These are phyloP conservation scores for Callipepla californica DNA, from an alignment of 2,113 vertebrate genomes.

Conservation along the genomic window DNA sequence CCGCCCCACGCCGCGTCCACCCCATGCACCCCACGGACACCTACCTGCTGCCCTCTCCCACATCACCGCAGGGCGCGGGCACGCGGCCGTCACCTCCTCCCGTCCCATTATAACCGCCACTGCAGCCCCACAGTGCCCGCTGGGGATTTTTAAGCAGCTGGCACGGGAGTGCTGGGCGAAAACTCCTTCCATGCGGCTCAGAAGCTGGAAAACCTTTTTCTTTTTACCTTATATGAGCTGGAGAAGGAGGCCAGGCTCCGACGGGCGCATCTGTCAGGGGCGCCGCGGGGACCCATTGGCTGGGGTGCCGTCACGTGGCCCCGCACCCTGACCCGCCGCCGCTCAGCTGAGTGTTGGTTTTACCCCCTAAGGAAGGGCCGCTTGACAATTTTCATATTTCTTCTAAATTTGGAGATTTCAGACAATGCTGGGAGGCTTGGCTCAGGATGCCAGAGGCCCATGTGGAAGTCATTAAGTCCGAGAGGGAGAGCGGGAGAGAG, in stretches of 20 bases:
- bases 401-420: slow-evolving; percentile 99
- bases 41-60: slow-evolving; percentile 7
- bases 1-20: background rate
- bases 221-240: slow-evolving; percentile 95
- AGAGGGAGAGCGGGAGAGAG: slow-evolving; percentile 67
- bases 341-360: slow-evolving; percentile 79
- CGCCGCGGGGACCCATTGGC: slow-evolving; percentile 82
- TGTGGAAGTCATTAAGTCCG: slow-evolving; percentile 90
- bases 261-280: slow-evolving; percentile 77
- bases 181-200: slow-evolving; percentile 63
- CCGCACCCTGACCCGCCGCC: slow-evolving; percentile 82
- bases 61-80: background rate
- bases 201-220: slow-evolving; percentile 81
- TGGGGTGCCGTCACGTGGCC: slow-evolving; percentile 76
- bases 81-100: slow-evolving; percentile 31
- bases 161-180: slow-evolving; percentile 49
- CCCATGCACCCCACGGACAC: background rate
- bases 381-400: slow-evolving; percentile 97
- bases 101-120: slow-evolving; percentile 14
- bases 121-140: background rate
- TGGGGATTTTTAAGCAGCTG: slow-evolving; percentile 71
- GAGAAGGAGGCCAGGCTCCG: slow-evolving; percentile 79
- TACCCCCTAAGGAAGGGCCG: slow-evolving; percentile 88
- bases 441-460: slow-evolving; percentile 82
- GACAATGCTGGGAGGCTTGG: slow-evolving; percentile 87